Evolutionary conservation across 2,113 vertebrate species (phyloP).

Genomic region (Platanista minor): DNA sequence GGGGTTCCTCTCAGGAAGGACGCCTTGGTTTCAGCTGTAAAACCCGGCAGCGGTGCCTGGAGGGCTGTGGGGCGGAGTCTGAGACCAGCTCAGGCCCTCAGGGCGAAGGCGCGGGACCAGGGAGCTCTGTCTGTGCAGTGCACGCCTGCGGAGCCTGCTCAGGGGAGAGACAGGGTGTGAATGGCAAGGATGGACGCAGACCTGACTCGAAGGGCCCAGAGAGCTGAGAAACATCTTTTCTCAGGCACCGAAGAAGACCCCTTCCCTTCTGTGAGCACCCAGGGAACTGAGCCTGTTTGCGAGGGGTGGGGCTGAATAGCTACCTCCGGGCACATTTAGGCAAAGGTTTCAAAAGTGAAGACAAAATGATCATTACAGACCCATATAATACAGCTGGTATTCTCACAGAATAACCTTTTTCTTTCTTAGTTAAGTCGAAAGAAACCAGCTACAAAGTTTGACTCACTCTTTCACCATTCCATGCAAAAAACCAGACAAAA

Average conservation of each 20-base stretch:
- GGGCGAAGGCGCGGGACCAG: too few relatives aligned
- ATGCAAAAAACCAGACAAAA: neutral
- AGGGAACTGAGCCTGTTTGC: too few relatives aligned
- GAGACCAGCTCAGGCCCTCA: fast-evolving
- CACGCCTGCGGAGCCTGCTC: fast-evolving
- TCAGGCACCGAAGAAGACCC: neutral
- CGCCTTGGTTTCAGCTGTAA: neutral
- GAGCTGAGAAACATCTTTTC: neutral
- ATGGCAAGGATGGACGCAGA: neutral
- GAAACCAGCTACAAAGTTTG: neutral
- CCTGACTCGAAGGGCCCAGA: neutral
- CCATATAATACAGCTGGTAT: too few relatives aligned
- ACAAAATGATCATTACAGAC: neutral
- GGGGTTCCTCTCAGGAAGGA: neutral
- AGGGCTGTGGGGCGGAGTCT: neutral
- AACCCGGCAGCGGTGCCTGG: neutral
- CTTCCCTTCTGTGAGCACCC: neutral
- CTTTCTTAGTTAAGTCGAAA: neutral
- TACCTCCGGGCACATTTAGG: neutral
- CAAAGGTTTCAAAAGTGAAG: neutral
- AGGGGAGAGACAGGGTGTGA: fast-evolving
- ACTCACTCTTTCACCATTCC: neutral
- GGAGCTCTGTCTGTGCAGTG: fast-evolving
- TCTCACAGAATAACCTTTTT: neutral
- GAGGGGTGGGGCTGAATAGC: neutral